phyloP scores from a whole-genome alignment of 2,797 vertebrate genomes.

The Acrocephalus scirpaceus region DNA sequence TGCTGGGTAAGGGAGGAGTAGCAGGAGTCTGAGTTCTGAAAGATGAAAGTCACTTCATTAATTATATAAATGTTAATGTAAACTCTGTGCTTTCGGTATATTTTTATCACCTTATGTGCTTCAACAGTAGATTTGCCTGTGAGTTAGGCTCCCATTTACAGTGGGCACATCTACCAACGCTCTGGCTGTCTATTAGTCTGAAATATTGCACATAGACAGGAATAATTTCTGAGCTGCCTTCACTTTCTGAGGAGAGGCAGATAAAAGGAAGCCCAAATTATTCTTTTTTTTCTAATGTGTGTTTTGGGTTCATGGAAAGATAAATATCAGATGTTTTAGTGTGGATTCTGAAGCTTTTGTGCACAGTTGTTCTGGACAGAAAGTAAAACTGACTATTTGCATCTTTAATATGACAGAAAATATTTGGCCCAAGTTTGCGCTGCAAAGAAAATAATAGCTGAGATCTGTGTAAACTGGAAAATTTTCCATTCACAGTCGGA shows the following conservation, averaged over 20 bases:
- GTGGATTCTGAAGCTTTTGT: conserved; percentile 9
- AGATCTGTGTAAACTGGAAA: conserved; percentile 44
- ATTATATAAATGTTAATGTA: background rate
- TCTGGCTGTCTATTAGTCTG: background rate
- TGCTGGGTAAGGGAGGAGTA: background rate
- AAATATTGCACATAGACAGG: background rate
- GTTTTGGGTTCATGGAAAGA: background rate
- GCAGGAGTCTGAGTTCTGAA: background rate
- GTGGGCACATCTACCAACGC: background rate
- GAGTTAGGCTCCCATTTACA: background rate
- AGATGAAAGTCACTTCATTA: background rate
- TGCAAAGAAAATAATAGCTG: conserved; percentile 44
- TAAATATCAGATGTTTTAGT: background rate
- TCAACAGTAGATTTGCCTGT: background rate
- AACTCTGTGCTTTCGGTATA: background rate
- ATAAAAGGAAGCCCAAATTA: background rate
- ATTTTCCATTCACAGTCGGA: conserved; percentile 43
- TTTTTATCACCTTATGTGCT: background rate
- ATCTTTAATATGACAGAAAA: conserved; percentile 23
- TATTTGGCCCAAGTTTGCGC: conserved; percentile 12
- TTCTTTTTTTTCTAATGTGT: background rate
- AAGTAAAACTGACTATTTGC: conserved; percentile 20
- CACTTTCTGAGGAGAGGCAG: background rate
- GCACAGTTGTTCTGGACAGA: background rate
- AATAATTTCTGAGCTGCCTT: conserved; percentile 12